Conservation (phyloP, 2,888 invertebrate species). For the Margaritifera margaritifera region DNA sequence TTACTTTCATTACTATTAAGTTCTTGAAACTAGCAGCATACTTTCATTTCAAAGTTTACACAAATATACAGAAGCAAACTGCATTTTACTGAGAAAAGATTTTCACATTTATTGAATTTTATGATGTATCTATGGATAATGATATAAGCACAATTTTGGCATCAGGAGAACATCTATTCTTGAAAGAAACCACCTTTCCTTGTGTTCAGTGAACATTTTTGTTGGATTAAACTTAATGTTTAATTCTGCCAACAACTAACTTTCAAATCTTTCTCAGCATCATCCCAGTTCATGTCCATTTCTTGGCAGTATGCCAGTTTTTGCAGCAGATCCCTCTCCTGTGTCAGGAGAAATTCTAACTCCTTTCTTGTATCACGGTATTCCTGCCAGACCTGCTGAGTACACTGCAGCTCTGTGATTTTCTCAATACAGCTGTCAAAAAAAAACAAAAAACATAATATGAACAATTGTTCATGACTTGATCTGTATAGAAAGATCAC, state of each 20-base stretch:
- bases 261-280: slow-evolving; percentile 43
- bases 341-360: slow-evolving; percentile 69
- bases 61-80: no score
- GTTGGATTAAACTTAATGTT: background rate
- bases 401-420: slow-evolving; percentile 35
- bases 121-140: no score
- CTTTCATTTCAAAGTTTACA: no score
- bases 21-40: no score
- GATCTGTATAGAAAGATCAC: no score
- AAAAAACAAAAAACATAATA: no score
- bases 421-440: slow-evolving; percentile 21
- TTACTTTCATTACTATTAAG: no score
- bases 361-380: slow-evolving; percentile 54
- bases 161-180: no score
- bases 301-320: slow-evolving; percentile 46
- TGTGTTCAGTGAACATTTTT: background rate
- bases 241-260: slow-evolving; percentile 23
- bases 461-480: no score
- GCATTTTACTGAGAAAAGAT: no score
- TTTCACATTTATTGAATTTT: no score
- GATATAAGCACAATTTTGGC: no score
- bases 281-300: slow-evolving; percentile 32
- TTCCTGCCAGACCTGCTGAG: slow-evolving; percentile 56
- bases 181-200: background rate
- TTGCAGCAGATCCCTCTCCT: slow-evolving; percentile 78